Conservation (phyloP, 2,888 invertebrate genomes). For the Drosophila trichaetosa region DNA sequence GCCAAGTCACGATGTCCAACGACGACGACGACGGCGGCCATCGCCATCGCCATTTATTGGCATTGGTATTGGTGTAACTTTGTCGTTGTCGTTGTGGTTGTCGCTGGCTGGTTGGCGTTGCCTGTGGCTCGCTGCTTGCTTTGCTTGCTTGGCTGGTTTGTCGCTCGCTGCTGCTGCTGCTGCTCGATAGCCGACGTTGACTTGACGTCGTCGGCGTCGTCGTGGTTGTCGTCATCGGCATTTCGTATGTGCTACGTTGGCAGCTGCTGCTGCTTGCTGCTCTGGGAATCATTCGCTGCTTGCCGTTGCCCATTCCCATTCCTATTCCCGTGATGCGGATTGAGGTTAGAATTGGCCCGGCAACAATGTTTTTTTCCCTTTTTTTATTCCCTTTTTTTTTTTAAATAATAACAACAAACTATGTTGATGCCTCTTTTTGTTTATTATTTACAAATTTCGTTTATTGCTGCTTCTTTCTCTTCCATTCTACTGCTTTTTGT, state of each 20-base stretch:
- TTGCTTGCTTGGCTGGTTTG: slow-evolving; percentile 64
- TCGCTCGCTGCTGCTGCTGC: slow-evolving; percentile 40
- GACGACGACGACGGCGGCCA: slow-evolving; percentile 43
- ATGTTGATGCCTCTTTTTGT: slow-evolving; percentile 41
- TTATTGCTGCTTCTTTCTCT: slow-evolving; percentile 10
- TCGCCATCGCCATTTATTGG: slow-evolving; percentile 52
- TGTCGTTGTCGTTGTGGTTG: slow-evolving; percentile 60
- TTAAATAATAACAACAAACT: slow-evolving; percentile 48
- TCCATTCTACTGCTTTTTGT: background rate
- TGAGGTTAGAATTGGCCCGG: slow-evolving; percentile 54
- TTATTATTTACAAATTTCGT: slow-evolving; percentile 54
- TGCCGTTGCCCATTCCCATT: slow-evolving; percentile 27
- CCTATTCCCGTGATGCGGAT: slow-evolving; percentile 21
- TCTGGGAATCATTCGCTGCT: slow-evolving; percentile 37
- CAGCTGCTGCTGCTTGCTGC: slow-evolving; percentile 42
- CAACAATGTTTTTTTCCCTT: background rate
- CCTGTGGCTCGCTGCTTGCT: slow-evolving; percentile 39
- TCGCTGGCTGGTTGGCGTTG: slow-evolving; percentile 46
- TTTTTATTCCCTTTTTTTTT: background rate
- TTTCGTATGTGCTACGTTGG: slow-evolving; percentile 58
- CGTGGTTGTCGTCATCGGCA: slow-evolving; percentile 43
- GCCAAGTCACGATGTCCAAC: slow-evolving; percentile 75
- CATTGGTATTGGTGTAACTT: slow-evolving; percentile 71
- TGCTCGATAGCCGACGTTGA: slow-evolving; percentile 41
- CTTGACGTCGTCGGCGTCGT: slow-evolving; percentile 33